Evolutionary conservation across 2,113 vertebrate species (phyloP).

Genomic region (Gnathonemus longibarbis): DNA sequence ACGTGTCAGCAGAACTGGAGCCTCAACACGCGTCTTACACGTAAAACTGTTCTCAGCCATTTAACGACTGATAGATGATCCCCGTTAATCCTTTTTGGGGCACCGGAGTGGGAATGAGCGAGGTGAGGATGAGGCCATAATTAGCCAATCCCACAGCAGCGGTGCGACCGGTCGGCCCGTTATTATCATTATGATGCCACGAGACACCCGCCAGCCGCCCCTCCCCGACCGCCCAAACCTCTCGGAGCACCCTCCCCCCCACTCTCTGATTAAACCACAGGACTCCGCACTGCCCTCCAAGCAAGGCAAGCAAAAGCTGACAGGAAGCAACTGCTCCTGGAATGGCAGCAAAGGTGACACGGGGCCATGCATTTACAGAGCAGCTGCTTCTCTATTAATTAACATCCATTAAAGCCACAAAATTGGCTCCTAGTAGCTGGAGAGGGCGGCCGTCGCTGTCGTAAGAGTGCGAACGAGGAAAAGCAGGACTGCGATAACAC

Average conservation of each 20-base stretch:
- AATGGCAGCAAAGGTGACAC: background rate
- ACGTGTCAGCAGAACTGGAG: background rate
- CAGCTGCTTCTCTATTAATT: background rate
- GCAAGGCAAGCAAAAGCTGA: slow-evolving; percentile 25
- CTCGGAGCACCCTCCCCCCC: slow-evolving; percentile 45
- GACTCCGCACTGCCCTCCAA: slow-evolving; percentile 45
- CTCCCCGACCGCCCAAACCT: slow-evolving; percentile 23
- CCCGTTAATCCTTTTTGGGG: slow-evolving; percentile 77
- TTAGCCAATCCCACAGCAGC: slow-evolving; percentile 73
- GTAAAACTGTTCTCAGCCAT: slow-evolving; percentile 70
- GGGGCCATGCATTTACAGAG: background rate
- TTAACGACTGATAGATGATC: slow-evolving; percentile 80
- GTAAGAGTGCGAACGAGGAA: background rate
- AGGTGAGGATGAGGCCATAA: slow-evolving; percentile 78
- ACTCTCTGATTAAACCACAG: slow-evolving; percentile 52
- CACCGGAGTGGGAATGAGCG: slow-evolving; percentile 83
- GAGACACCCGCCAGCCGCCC: slow-evolving; percentile 11
- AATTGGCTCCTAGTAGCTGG: background rate
- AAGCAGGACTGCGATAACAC: background rate
- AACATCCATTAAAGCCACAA: background rate
- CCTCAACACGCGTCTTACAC: slow-evolving; percentile 43
- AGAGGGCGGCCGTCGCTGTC: background rate
- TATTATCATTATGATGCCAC: slow-evolving; percentile 67
- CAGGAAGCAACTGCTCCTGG: background rate
- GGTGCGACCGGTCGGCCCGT: slow-evolving; percentile 54